phyloP scores from a whole-genome alignment of 2,888 invertebrate species.

The Listrodromus nycthemerus region DNA sequence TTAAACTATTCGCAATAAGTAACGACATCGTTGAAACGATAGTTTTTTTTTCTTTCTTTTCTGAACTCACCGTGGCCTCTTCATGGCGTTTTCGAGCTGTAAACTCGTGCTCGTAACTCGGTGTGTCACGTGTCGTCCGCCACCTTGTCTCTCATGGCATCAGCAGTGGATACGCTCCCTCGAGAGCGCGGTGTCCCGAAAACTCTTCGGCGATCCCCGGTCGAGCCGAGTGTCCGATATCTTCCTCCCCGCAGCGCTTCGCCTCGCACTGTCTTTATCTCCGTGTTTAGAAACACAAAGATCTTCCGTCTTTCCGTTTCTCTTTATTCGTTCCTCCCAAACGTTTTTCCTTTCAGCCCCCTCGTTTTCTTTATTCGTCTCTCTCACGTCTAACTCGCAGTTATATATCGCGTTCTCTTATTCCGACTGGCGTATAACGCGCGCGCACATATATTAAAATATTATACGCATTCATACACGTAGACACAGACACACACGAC shows the following conservation, averaged over 20 bases:
- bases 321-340: neutral
- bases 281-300: slow-evolving; percentile 28
- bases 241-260: neutral
- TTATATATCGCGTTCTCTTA: slow-evolving; percentile 53
- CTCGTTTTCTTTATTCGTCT: slow-evolving; percentile 36
- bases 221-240: slow-evolving; percentile 2
- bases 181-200: slow-evolving; percentile 39
- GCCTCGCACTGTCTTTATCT: neutral
- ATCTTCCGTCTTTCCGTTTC: slow-evolving; percentile 25
- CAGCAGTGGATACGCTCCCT: slow-evolving; percentile 61
- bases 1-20: neutral
- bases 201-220: slow-evolving; percentile 7
- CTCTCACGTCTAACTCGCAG: slow-evolving; percentile 29
- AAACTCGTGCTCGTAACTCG: slow-evolving; percentile 72
- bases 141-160: slow-evolving; percentile 77
- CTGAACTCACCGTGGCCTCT: slow-evolving; percentile 80
- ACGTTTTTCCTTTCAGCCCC: slow-evolving; percentile 17
- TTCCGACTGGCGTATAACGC: slow-evolving; percentile 8
- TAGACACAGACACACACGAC: slow-evolving; percentile 21
- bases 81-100: slow-evolving; percentile 75
- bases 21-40: slow-evolving; percentile 30
- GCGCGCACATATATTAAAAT: neutral
- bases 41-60: slow-evolving; percentile 2
- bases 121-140: slow-evolving; percentile 78
- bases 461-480: too few relatives aligned